Conservation (phyloP, 2,888 invertebrate species). For the Dichetophora obliterata region DNA sequence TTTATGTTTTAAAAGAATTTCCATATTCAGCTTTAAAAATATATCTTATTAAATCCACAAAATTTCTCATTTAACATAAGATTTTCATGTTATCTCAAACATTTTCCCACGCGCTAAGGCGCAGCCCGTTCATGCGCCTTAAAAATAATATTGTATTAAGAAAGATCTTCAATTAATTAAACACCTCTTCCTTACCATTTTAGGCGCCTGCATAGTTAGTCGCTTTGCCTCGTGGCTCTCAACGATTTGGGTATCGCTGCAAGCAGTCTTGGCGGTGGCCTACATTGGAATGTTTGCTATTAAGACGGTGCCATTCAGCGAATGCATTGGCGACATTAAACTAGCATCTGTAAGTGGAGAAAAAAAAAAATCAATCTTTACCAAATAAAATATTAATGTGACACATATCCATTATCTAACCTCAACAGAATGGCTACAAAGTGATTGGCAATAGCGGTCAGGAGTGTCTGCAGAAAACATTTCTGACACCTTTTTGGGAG, state of each 20-base stretch:
- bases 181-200: constrained; percentile 13
- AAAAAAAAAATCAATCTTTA: not conserved
- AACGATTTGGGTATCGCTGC: constrained; percentile 68
- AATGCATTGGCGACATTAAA: constrained; percentile 65
- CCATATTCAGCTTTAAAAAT: no score
- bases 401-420: not conserved
- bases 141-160: no score
- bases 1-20: no score
- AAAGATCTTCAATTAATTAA: no score
- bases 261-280: constrained; percentile 66
- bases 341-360: constrained; percentile 57
- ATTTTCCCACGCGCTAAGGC: no score
- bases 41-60: no score
- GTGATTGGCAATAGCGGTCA: constrained; percentile 64
- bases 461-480: constrained; percentile 67
- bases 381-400: not conserved
- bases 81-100: no score
- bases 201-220: constrained; percentile 68
- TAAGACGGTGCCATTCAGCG: constrained; percentile 66
- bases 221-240: constrained; percentile 69
- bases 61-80: no score
- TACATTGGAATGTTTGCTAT: constrained; percentile 68
- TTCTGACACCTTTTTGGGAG: constrained; percentile 69
- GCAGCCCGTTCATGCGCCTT: no score
- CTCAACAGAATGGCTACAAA: constrained; percentile 62